These are phyloP conservation scores for Nothoprocta pentlandii DNA, from an alignment of 2,113 vertebrate genomes.

Conservation along the genomic window DNA sequence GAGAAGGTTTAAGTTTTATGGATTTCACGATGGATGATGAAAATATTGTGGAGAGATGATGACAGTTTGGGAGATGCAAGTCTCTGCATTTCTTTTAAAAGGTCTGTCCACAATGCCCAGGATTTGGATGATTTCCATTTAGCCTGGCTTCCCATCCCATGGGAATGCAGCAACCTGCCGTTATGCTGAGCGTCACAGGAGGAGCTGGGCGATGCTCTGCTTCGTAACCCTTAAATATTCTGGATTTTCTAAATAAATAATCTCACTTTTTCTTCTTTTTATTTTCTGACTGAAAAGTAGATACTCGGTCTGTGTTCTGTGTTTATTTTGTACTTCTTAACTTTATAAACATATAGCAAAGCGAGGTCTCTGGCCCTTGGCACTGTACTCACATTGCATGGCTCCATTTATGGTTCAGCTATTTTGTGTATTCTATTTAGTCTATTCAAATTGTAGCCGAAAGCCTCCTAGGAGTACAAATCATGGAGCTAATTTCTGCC, in stretches of 20 bases:
- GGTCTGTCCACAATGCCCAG: slow-evolving; percentile 28
- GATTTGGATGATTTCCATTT: slow-evolving; percentile 22
- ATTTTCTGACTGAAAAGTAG: background rate
- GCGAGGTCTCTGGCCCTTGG: background rate
- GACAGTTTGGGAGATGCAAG: slow-evolving; percentile 41
- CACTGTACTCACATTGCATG: background rate
- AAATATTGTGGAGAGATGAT: slow-evolving; percentile 48
- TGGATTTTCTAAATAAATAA: slow-evolving; percentile 10
- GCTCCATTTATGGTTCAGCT: background rate
- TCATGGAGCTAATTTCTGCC: background rate
- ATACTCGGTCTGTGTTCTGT: background rate
- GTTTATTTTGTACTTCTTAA: background rate
- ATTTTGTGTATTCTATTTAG: background rate
- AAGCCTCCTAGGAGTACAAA: background rate
- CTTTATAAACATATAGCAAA: background rate
- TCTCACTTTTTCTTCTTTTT: background rate
- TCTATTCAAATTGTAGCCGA: background rate
- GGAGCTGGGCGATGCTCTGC: background rate
- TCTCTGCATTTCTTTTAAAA: slow-evolving; percentile 31
- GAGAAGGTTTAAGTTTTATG: background rate
- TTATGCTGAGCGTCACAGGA: background rate
- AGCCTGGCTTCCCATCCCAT: background rate
- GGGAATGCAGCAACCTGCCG: fast-evolving
- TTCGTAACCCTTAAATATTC: background rate
- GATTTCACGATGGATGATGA: slow-evolving; percentile 26